phyloP scores from a whole-genome alignment of 2,113 vertebrate species.

The Trinectes maculatus region DNA sequence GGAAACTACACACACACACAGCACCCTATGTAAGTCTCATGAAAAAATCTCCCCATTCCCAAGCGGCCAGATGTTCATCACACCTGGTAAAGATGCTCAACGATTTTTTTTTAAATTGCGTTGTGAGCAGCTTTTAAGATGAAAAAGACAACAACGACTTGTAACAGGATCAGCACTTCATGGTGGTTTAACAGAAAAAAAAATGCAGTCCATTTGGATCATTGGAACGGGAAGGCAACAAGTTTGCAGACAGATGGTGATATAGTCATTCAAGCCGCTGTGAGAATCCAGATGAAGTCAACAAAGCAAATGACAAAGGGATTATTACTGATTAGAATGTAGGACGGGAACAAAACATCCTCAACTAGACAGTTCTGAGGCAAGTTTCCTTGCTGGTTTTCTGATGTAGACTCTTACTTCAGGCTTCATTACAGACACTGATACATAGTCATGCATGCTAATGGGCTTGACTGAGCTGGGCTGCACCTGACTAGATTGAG shows the following conservation, averaged over 20 bases:
- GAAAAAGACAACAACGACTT: constrained; percentile 62
- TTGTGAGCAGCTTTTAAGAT: constrained; percentile 71
- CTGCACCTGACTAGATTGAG: constrained; percentile 58
- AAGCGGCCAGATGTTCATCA: constrained; percentile 70
- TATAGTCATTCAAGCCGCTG: constrained; percentile 64
- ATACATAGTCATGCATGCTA: constrained; percentile 81
- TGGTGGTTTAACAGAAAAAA: constrained; percentile 42
- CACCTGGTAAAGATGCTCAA: constrained; percentile 69
- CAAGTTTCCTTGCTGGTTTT: constrained; percentile 72
- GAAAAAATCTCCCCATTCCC: constrained; percentile 38
- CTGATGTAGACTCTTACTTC: constrained; percentile 76
- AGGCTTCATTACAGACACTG: constrained; percentile 78
- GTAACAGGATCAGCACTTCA: constrained; percentile 57
- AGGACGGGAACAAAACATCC: constrained; percentile 65
- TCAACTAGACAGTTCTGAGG: constrained; percentile 71
- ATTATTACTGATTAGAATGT: constrained; percentile 74
- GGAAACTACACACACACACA: constrained; percentile 23
- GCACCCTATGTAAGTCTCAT: constrained; percentile 38
- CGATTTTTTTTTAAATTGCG: constrained; percentile 56
- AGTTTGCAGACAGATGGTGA: constrained; percentile 70
- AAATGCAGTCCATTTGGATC: constrained; percentile 54
- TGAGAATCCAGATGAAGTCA: constrained; percentile 63
- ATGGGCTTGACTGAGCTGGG: constrained; percentile 62
- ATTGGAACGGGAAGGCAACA: constrained; percentile 54
- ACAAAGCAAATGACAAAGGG: constrained; percentile 72